Evolutionary conservation across 2,888 invertebrate genomes (phyloP), one percentile per base, ranked within the genome.

Genomic region (Chymomyza procnemis): DNA sequence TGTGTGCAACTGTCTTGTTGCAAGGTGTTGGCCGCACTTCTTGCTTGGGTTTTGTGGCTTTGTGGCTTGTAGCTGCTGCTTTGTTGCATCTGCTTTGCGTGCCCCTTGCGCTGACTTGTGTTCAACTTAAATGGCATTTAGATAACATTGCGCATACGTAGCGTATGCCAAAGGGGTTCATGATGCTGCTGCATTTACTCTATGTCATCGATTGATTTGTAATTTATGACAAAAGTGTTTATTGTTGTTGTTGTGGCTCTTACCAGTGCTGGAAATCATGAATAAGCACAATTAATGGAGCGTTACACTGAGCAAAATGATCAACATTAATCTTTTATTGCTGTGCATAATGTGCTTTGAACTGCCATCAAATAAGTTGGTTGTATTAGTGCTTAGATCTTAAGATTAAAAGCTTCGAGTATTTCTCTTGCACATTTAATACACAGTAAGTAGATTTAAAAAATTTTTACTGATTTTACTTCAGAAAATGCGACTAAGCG

Each of bases 111-210:
- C 30, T 30, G 12, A 2, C 12, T 59, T 50, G 65, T 26, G 26
- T 26, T 26, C 26, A 26, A 69, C 71, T 73, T 83, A 83, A 83
- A 86, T 87, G 86, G 83, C 86, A 85, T 87, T 87, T 86, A 87
- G 83, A 83, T 83, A 87, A 85, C 21, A 19, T 61, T 54, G 30
- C 41, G 8, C 50, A 57, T 14, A 57, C 30, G 16, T 12, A 30
- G 61, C 52, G 8, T 50, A 26, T 30, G 18, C 26, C n/a, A 22
- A 14, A 34, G 14, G 14, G 14, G 34, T 41, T 41, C 34, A 41
- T 41, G 12, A 41, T 41, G 12, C 12, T 59, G 26, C 14, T 47
- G 26, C 26, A 64, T 12, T 64, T 56, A 48, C 56, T 64, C 63
- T 47, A 64, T 26, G 26, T 1, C 26, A 26, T 30, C 52, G 34